These are phyloP conservation scores for Scotopteryx bipunctaria DNA, from an alignment of 2,888 invertebrate genomes.

Conservation along the genomic window DNA sequence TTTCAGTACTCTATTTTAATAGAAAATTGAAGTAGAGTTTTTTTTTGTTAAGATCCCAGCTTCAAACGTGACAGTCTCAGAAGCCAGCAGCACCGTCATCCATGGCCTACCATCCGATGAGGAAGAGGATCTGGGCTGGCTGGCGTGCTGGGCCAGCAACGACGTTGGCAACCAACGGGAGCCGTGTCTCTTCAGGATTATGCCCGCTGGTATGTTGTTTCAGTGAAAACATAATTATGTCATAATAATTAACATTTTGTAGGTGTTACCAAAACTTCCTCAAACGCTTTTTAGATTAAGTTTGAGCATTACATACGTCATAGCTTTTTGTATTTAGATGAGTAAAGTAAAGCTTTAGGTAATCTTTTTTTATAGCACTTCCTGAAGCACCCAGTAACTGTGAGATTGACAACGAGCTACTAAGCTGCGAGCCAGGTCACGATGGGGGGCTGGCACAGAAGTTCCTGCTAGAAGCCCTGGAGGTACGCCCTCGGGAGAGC, in stretches of 20 bases:
- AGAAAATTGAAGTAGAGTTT: no score
- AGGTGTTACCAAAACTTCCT: no score
- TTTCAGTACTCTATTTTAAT: no score
- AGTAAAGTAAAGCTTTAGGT: no score
- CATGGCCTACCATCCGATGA: constrained; percentile 81
- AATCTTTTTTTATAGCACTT: constrained; percentile 67
- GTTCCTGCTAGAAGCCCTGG: constrained; percentile 91
- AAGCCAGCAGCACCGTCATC: constrained; percentile 83
- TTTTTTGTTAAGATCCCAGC: constrained; percentile 73
- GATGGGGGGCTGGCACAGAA: constrained; percentile 92
- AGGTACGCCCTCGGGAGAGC: constrained; percentile 82
- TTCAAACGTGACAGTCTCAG: constrained; percentile 77
- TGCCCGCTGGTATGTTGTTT: constrained; percentile 87
- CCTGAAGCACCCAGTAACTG: constrained; percentile 91
- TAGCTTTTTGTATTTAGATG: no score
- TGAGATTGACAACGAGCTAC: constrained; percentile 86
- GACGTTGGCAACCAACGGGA: constrained; percentile 90
- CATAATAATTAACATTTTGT: no score
- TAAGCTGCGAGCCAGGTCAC: constrained; percentile 89
- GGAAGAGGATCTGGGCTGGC: constrained; percentile 88
- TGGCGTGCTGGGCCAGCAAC: constrained; percentile 95
- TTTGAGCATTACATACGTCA: no score
- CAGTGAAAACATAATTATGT: no score
- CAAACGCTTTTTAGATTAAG: no score
- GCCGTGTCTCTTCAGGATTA: constrained; percentile 92